phyloP scores from a whole-genome alignment of 2,797 vertebrate species.

The Labroides dimidiatus region DNA sequence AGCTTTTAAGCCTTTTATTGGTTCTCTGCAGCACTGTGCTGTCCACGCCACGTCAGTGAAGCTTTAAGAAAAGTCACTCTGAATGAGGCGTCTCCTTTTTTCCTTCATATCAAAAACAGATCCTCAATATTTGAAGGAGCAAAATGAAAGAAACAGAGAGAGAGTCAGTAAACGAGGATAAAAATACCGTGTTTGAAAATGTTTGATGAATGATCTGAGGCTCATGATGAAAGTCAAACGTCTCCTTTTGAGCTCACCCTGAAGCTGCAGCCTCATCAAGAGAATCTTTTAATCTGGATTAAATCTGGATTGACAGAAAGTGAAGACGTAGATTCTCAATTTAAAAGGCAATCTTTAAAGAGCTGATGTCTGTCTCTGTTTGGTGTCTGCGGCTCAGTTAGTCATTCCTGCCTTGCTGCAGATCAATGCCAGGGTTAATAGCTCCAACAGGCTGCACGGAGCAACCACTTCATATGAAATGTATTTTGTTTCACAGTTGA shows the following conservation, averaged over 20 bases:
- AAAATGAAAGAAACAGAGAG: neutral
- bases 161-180: neutral
- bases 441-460: conserved; percentile 27
- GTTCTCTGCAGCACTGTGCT: neutral
- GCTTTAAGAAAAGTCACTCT: conserved; percentile 11
- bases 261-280: neutral
- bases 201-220: neutral
- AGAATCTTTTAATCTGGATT: conserved; percentile 1
- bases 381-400: conserved; percentile 31
- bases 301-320: conserved; percentile 9
- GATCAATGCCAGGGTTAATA: conserved; percentile 59
- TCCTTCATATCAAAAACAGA: neutral
- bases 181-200: neutral
- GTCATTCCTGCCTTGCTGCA: conserved; percentile 32
- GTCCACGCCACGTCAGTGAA: neutral
- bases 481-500: conserved; percentile 41
- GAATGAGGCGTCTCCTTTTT: too few species aligned
- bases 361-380: conserved; percentile 7
- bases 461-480: conserved; percentile 23
- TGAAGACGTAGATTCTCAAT: neutral
- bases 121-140: neutral
- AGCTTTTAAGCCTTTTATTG: neutral
- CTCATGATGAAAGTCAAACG: neutral
- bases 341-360: neutral
- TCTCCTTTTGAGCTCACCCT: neutral